A percentile compares a stretch with the other conserved stretches of the same genome.
Conservation (phyloP, 2,797 vertebrate genomes). For the Enteromius unitaeniatus region DNA sequence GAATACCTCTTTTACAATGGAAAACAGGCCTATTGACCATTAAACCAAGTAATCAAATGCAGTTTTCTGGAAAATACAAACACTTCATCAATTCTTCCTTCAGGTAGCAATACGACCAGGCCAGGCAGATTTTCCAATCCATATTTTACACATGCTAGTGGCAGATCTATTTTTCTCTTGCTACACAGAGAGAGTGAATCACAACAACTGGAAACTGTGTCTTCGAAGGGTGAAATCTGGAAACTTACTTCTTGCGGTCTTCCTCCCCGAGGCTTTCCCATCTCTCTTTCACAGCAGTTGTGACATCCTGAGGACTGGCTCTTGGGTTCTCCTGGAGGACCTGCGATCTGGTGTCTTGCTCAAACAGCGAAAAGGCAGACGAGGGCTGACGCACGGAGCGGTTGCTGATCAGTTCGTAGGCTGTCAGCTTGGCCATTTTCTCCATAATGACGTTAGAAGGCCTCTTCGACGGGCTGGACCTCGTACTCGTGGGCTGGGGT, state of each 20-base stretch:
- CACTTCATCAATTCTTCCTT: constrained; percentile 65
- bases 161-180: constrained; percentile 64
- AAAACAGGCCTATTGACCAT: constrained; percentile 68
- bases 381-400: constrained; percentile 82
- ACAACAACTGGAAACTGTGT: constrained; percentile 79
- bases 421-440: constrained; percentile 83
- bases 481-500: constrained; percentile 55
- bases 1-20: constrained; percentile 67
- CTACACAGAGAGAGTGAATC: constrained; percentile 73
- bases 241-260: constrained; percentile 91
- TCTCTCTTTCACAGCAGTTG: constrained; percentile 78
- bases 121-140: constrained; percentile 72
- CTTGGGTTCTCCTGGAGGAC: constrained; percentile 83
- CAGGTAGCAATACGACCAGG: constrained; percentile 61
- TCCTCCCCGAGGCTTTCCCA: constrained; percentile 90
- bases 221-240: constrained; percentile 76
- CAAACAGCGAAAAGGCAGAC: constrained; percentile 85
- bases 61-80: constrained; percentile 69
- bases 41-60: constrained; percentile 62
- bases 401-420: constrained; percentile 90
- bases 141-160: constrained; percentile 71
- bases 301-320: constrained; percentile 82
- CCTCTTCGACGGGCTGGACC: constrained; percentile 69
- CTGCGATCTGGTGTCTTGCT: constrained; percentile 82
- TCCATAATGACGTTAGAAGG: constrained; percentile 80